Percentiles rank a stretch among this genome's conserved stretches.
phyloP scores from a whole-genome alignment of 1,140 invertebrate genomes.

The Lordiphosa collinella region DNA sequence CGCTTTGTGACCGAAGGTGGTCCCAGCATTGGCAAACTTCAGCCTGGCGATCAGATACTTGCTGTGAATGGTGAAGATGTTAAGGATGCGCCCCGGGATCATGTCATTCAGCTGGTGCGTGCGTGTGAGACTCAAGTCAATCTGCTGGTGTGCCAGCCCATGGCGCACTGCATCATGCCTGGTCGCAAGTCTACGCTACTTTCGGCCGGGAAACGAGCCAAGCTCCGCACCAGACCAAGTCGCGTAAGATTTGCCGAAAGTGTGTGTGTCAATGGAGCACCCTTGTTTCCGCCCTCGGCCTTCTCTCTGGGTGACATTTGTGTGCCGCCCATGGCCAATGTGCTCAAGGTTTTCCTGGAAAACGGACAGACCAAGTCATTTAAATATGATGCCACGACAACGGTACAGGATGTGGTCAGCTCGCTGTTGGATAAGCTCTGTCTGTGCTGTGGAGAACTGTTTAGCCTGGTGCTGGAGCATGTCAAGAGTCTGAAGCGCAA shows the following conservation, averaged over 20 bases:
- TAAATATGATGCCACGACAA: constrained; percentile 94
- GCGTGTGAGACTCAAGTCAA: constrained; percentile 88
- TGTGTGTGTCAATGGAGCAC: constrained; percentile 91
- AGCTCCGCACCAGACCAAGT: constrained; percentile 89
- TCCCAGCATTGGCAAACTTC: constrained; percentile 92
- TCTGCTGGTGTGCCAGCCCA: constrained; percentile 90
- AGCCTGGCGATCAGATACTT: constrained; percentile 94
- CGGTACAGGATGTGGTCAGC: constrained; percentile 90
- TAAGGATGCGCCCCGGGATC: constrained; percentile 89
- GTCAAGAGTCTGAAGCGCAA: constrained; percentile 91
- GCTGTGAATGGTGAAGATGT: constrained; percentile 95
- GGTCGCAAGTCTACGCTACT: constrained; percentile 89
- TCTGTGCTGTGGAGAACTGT: constrained; percentile 89
- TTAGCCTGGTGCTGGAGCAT: constrained; percentile 93
- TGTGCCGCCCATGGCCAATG: constrained; percentile 94
- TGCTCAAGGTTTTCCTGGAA: constrained; percentile 95
- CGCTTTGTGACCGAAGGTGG: constrained; percentile 92
- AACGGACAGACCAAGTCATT: constrained; percentile 98
- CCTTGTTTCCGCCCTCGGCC: constrained; percentile 88
- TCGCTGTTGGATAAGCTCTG: constrained; percentile 93
- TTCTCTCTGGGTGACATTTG: constrained; percentile 89
- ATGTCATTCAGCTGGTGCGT: constrained; percentile 93
- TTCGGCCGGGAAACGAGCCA: constrained; percentile 91
- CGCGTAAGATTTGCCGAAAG: constrained; percentile 93
- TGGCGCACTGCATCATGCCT: constrained; percentile 84